These are phyloP conservation scores for Thymelicus lineola DNA, from an alignment of 2,888 invertebrate genomes.

Conservation along the genomic window DNA sequence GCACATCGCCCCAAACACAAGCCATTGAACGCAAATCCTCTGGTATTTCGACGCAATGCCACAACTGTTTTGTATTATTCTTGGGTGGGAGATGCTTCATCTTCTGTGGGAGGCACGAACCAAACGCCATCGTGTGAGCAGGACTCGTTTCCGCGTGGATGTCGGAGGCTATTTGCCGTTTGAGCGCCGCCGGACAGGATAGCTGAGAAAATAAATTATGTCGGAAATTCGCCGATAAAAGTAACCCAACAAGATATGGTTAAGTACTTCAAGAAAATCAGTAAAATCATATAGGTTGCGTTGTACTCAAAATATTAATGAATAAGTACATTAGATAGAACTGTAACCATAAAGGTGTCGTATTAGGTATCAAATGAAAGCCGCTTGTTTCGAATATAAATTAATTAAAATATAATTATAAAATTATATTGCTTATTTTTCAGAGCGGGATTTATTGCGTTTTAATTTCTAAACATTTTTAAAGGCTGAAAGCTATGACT, in stretches of 20 bases:
- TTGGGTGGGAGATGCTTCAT: constrained; percentile 81
- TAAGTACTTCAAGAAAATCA: too few relatives aligned
- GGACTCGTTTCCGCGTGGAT: constrained; percentile 76
- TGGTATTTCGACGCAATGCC: constrained; percentile 84
- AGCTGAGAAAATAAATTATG: constrained; percentile 55
- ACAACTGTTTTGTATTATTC: constrained; percentile 80
- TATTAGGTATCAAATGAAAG: too few relatives aligned
- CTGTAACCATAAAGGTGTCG: too few relatives aligned
- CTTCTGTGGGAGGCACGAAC: constrained; percentile 76
- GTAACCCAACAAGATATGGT: too few relatives aligned
- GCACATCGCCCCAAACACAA: constrained; percentile 87
- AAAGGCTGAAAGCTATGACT: background rate
- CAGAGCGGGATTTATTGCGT: too few relatives aligned
- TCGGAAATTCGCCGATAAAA: background rate
- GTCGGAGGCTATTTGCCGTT: constrained; percentile 78
- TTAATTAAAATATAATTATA: too few relatives aligned
- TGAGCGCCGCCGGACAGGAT: constrained; percentile 77
- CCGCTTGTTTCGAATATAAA: too few relatives aligned
- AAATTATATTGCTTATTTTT: too few relatives aligned
- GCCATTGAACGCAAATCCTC: constrained; percentile 86
- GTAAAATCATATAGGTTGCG: too few relatives aligned
- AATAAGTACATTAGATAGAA: too few relatives aligned
- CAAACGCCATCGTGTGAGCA: constrained; percentile 80
- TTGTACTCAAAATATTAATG: too few relatives aligned
- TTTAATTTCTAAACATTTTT: background rate